Conservation (phyloP, 23 tunicate species). For the Botrylloides violaceus region DNA sequence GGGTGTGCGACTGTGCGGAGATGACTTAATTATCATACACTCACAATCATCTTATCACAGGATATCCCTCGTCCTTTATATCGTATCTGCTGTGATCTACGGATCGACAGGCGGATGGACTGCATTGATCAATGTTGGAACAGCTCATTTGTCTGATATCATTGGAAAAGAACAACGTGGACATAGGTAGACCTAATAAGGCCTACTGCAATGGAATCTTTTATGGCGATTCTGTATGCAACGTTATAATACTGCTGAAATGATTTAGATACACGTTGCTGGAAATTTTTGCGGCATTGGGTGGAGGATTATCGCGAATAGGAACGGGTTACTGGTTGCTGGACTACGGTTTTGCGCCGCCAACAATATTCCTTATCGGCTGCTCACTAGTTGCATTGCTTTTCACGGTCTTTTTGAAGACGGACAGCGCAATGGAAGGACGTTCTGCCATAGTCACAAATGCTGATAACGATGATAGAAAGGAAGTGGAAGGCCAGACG, state of each 20-base stretch:
- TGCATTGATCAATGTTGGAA: neutral
- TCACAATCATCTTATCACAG: too few relatives aligned
- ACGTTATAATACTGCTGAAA: too few relatives aligned
- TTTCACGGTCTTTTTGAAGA: neutral
- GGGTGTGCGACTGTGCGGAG: too few relatives aligned
- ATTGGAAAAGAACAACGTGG: neutral
- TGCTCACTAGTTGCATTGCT: neutral
- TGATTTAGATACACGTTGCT: neutral
- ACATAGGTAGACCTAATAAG: neutral
- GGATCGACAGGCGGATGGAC: neutral
- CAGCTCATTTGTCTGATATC: neutral
- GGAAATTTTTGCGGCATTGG: neutral
- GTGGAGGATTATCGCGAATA: neutral
- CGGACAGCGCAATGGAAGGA: too few relatives aligned
- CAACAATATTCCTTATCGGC: neutral
- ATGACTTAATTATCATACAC: too few relatives aligned
- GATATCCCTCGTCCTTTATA: neutral
- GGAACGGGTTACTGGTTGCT: neutral
- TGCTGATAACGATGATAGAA: neutral
- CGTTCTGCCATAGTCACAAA: neutral
- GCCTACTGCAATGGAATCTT: too few relatives aligned
- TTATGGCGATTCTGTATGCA: too few relatives aligned
- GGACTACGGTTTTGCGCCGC: neutral
- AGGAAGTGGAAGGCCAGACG: neutral
- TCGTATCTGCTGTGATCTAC: neutral